Percentiles rank a stretch among this genome's conserved stretches.
Evolutionary conservation across 2,113 vertebrate species (phyloP).

Genomic region (Pterocles gutturalis): DNA sequence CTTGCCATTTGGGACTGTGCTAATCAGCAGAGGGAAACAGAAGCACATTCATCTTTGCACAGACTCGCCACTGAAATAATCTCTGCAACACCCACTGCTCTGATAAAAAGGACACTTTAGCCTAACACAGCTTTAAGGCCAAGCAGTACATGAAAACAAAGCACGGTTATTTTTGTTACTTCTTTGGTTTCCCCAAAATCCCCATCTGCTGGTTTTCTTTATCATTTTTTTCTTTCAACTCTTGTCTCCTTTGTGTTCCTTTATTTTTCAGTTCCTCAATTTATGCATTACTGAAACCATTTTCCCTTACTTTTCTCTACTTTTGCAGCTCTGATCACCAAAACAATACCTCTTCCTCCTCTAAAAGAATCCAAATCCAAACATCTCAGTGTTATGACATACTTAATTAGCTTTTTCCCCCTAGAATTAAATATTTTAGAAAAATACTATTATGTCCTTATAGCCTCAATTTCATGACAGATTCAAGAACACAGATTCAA

Average conservation of each 20-base stretch:
- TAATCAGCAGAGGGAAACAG: slow-evolving; percentile 85
- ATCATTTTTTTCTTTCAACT: slow-evolving; percentile 70
- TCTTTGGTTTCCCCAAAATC: slow-evolving; percentile 70
- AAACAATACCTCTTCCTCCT: background rate
- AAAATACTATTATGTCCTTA: background rate
- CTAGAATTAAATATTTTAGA: background rate
- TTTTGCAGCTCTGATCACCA: slow-evolving; percentile 25
- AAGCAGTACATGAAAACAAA: slow-evolving; percentile 80
- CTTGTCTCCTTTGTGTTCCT: slow-evolving; percentile 26
- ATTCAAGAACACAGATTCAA: background rate
- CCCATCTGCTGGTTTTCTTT: slow-evolving; percentile 82
- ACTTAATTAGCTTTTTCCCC: background rate
- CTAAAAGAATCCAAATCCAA: slow-evolving; percentile 2
- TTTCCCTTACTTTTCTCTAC: background rate
- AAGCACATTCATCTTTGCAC: slow-evolving; percentile 85
- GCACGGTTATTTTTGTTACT: slow-evolving; percentile 65
- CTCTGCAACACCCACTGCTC: slow-evolving; percentile 79
- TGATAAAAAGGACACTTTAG: slow-evolving; percentile 79
- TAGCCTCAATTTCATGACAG: background rate
- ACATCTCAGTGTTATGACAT: background rate
- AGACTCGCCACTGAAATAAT: slow-evolving; percentile 82
- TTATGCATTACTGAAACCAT: slow-evolving; percentile 5
- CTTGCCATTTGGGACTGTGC: slow-evolving; percentile 81
- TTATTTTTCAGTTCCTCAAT: slow-evolving; percentile 28
- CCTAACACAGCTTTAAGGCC: slow-evolving; percentile 81